Base-by-base conservation (phyloP, 2,888 invertebrate genomes). In the Xiphydria camelus region DNA sequence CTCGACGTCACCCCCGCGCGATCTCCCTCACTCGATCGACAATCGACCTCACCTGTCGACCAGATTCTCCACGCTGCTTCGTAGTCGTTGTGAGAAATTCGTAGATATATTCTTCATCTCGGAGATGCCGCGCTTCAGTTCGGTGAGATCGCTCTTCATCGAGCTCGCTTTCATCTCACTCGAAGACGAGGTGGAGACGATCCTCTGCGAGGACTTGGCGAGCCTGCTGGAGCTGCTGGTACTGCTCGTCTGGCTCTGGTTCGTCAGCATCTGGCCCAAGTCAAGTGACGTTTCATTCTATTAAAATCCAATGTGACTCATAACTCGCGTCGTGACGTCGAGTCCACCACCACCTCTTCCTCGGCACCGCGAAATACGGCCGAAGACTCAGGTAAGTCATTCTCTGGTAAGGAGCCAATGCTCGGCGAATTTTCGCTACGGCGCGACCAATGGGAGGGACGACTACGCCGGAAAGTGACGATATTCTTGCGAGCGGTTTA, bases 151-250 rank as follows among this genome's bases (percentile, higher is more conserved):
- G 53, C 87, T 88, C 78, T 90, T 89, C 78, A 91, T 85, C 47
- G 88, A 88, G 70, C 86, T 87, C 55, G 90, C 87, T 78, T 89
- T 89, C 81, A 88, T 84, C 80, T 89, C 89, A 65, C 86, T 85
- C 29, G 68, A 45, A 19, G 57, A 55, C 37, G 62, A 75, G 74
- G 74, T 76, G 58, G 76, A 76, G 65, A 73, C 64, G 78, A 81
- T 77, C 81, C 79, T 75, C 81, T 82, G 74, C 73, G 79, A 73
- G 78, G 82, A 78, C 77, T 76, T 73, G 47, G 75, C 74, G 51
- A 76, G 70, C 49, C 75, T 62, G 55, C 65, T 83, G 48, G 82
- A 80, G 57, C 82, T 78, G 59, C 65, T 70, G 57, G 80, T 83
- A 62, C 81, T 83, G 69, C 83, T 85, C 59, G 83, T 71, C 55